These are phyloP conservation scores for Pachycephala philippinensis DNA, from an alignment of 2,113 vertebrate genomes.

Conservation along the genomic window DNA sequence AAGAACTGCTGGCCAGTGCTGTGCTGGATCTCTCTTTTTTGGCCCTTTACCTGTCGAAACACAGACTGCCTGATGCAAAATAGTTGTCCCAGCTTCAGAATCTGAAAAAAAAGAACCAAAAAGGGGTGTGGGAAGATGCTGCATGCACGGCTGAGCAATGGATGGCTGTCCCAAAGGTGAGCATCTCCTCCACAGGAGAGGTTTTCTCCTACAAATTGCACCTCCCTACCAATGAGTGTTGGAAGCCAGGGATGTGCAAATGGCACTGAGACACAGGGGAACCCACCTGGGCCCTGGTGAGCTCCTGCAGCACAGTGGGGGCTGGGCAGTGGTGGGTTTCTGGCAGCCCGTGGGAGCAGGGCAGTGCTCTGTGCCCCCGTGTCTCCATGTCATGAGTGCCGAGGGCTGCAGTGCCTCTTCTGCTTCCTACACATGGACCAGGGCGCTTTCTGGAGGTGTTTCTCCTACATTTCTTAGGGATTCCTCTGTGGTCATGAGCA, in stretches of 20 bases:
- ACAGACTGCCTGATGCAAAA: background rate
- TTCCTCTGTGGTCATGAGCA: background rate
- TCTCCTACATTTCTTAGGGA: background rate
- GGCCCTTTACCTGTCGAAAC: background rate
- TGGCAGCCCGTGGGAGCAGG: background rate
- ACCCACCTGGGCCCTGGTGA: no score
- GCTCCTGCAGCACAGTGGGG: background rate
- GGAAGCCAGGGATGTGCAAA: background rate
- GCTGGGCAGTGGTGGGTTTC: accelerated
- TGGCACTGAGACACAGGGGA: background rate
- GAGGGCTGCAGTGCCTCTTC: background rate
- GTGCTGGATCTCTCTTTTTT: background rate
- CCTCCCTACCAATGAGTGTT: accelerated
- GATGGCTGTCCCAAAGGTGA: background rate
- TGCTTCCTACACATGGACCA: background rate
- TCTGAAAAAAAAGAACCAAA: background rate
- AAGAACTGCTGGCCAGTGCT: background rate
- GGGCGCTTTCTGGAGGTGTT: background rate
- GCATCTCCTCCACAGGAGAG: background rate
- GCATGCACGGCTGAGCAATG: accelerated
- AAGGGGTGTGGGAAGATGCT: background rate
- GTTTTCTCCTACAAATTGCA: background rate
- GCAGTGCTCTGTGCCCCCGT: background rate
- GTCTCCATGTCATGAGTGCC: accelerated
- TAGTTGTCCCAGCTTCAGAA: background rate